Conservation (phyloP, 1,140 invertebrate genomes). For the Meloidogyne exigua region DNA sequence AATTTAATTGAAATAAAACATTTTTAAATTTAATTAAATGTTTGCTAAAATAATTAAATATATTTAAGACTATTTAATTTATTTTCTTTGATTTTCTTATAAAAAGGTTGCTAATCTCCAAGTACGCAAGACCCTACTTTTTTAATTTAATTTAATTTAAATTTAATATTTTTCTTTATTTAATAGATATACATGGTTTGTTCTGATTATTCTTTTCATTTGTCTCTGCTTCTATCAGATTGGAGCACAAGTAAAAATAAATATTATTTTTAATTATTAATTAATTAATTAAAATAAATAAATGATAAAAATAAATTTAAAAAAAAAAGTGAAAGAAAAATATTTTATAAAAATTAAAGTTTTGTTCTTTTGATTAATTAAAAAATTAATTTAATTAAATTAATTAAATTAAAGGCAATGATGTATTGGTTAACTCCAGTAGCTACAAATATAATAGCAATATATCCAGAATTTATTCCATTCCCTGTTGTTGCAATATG, state of each 20-base stretch:
- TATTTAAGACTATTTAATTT: too few species aligned
- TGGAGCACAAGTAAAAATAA: constrained; percentile 11
- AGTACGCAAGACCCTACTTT: too few species aligned
- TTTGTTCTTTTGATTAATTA: too few species aligned
- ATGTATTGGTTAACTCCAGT: constrained; percentile 41
- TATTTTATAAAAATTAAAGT: too few species aligned
- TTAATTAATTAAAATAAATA: constrained; percentile 5
- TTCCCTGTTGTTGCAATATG: constrained; percentile 63
- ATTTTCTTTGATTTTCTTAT: too few species aligned
- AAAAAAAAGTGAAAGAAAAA: too few species aligned
- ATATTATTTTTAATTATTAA: not conserved
- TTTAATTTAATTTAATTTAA: not conserved
- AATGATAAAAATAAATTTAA: too few species aligned
- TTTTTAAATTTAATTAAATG: too few species aligned
- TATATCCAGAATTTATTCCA: constrained; percentile 54
- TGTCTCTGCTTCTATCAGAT: constrained; percentile 31
- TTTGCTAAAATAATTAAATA: too few species aligned
- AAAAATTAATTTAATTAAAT: not conserved
- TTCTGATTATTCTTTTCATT: constrained; percentile 38
- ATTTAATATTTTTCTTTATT: constrained; percentile 10
- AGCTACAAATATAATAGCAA: constrained; percentile 61
- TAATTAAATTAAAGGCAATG: constrained; percentile 23
- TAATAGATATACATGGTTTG: constrained; percentile 40
- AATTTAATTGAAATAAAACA: not conserved
- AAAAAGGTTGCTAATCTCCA: too few species aligned